Conservation (phyloP, 92 coral and sea anemone species). For the Phymanthus crucifer region DNA sequence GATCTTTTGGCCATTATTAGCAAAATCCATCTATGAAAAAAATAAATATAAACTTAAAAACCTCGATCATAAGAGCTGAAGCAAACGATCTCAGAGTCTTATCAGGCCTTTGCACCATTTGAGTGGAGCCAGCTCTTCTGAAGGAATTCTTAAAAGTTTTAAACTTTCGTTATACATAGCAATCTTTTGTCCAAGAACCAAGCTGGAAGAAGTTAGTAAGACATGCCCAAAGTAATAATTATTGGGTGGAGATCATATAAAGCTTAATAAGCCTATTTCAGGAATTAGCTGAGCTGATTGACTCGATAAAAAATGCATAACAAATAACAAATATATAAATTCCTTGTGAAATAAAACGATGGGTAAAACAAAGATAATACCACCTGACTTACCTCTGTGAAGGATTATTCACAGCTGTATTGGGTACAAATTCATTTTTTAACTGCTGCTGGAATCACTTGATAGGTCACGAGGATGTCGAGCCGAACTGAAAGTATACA, state of each 20-base stretch:
- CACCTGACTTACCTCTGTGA: not conserved
- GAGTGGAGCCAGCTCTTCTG: not conserved
- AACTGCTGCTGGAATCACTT: not conserved
- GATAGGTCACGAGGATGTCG: not conserved
- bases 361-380: not conserved
- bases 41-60: not conserved
- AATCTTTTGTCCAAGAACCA: not conserved
- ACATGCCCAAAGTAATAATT: not conserved
- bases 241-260: not conserved
- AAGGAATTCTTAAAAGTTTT: not conserved
- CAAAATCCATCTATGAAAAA: not conserved
- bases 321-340: not conserved
- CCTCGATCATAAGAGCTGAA: not conserved
- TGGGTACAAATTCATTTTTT: not conserved
- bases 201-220: not conserved
- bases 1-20: not conserved
- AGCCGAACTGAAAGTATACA: not conserved
- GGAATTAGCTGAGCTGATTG: not conserved
- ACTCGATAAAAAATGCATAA: not conserved
- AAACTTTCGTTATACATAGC: not conserved
- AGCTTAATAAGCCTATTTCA: no score
- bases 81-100: not conserved
- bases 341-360: not conserved
- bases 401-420: not conserved
- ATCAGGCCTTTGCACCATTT: not conserved